Conservation (phyloP, 2,113 vertebrate genomes). For the Athene cunicularia region DNA sequence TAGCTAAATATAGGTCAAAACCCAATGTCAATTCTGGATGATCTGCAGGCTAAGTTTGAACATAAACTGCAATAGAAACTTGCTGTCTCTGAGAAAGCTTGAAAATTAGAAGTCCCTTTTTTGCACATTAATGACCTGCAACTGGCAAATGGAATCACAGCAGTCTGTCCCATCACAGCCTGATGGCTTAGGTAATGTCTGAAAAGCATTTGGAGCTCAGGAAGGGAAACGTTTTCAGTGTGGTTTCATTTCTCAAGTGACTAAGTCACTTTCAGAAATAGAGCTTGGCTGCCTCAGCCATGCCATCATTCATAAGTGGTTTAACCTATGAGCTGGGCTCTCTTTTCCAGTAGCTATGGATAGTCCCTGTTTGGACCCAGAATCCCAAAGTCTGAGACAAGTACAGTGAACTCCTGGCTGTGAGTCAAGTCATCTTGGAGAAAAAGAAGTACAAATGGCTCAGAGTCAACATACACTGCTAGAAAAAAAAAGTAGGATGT, state of each 20-base stretch:
- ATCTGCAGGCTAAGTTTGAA: background rate
- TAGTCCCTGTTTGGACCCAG: background rate
- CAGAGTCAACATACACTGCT: background rate
- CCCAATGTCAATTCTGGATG: background rate
- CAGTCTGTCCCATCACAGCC: background rate
- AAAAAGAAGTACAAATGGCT: background rate
- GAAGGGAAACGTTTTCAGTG: background rate
- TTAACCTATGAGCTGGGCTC: constrained; percentile 25
- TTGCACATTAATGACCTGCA: background rate
- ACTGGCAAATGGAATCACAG: background rate
- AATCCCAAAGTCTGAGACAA: background rate
- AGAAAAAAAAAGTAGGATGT: background rate
- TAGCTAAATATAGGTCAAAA: background rate
- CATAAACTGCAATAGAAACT: background rate
- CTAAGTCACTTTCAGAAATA: constrained; percentile 34
- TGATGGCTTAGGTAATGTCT: constrained; percentile 60
- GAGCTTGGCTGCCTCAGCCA: background rate
- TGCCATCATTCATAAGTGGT: background rate
- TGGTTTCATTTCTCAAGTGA: background rate
- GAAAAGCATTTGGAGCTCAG: background rate
- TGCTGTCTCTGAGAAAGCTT: background rate
- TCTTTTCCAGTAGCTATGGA: background rate
- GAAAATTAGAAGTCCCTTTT: background rate
- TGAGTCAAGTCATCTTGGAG: background rate
- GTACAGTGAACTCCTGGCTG: background rate